Base-by-base conservation (phyloP, 2,797 vertebrate species). In the Channallabes apus region DNA sequence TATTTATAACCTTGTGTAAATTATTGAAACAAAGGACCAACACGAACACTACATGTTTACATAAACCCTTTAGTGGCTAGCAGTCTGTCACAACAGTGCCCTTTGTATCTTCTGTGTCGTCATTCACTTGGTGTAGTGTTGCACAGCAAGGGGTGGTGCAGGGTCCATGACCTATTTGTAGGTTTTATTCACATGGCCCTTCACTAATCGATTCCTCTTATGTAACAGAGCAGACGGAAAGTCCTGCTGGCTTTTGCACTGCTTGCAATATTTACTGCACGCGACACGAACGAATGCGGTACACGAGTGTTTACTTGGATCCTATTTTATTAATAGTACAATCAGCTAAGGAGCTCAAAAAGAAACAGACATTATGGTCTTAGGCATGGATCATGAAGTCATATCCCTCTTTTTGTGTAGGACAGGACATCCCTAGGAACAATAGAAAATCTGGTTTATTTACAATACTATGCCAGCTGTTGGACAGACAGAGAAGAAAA, bases 161-260 rank as follows among this genome's bases (percentile, higher is more conserved):
- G 58, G 29, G 24, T 84, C 83, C 86, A 78, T 88, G 82, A 72
- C 76, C 83, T 87, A 79, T 68, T 76, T 84, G 64, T 81, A 69
- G 81, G 78, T 83, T 83, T 80, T 24, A 61, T 84, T 77, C 54
- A 58, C 62, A 81, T 87, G 87, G 58, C 32, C 78, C 87, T 88
- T 87, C 84, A 86, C 82, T 91, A 89, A 90, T 89, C 88, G 85
- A 90, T 89, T 88, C 85, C 84, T 79, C 62, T 90, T 90, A 87
- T 61, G 27, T 90, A 91, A 88, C 75, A 22, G 83, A 83, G 41
- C 41, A 46, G 75, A 64, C 29, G 35, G 38, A 75, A 77, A 80
- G 82, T 71, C 59, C 84, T 76, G 73, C 51, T 76, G 51, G n/a
- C 1, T 56, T 76, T 51, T 76, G 75, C 46, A 72, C 75, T 77